These are phyloP conservation scores for Dysidea cf. avara DNA, from an alignment of 37 sponge, comb jelly and placozoan species.

Conservation along the genomic window DNA sequence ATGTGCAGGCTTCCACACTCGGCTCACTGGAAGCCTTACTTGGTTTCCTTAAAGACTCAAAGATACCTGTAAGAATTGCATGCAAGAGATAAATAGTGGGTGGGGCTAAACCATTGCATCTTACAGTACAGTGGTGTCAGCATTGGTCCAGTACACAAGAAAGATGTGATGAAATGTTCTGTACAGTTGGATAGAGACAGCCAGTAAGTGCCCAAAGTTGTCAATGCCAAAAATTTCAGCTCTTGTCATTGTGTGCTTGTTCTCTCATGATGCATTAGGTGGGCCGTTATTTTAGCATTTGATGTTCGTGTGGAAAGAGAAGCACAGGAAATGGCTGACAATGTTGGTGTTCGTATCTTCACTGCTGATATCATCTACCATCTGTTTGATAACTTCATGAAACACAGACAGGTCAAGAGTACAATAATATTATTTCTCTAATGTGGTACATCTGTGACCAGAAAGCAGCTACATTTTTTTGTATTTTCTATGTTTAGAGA, in stretches of 20 bases:
- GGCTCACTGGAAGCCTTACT: slow-evolving; percentile 97
- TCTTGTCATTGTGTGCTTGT: too few relatives aligned
- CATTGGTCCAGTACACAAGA: slow-evolving; percentile 99
- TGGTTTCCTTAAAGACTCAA: slow-evolving; percentile 90
- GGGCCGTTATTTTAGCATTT: slow-evolving; percentile 97
- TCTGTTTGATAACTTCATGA: slow-evolving; percentile 95
- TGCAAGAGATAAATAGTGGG: not conserved
- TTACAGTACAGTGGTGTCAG: slow-evolving; percentile 82
- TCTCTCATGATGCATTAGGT: slow-evolving; percentile 40
- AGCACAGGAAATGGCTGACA: slow-evolving; percentile 94
- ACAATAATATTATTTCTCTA: not conserved
- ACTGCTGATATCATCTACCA: slow-evolving; percentile 99
- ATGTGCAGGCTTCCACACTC: slow-evolving; percentile 97
- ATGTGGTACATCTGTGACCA: not conserved
- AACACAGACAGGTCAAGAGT: slow-evolving; percentile 73
- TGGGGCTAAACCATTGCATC: not conserved
- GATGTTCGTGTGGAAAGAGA: slow-evolving; percentile 96
- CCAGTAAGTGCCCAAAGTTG: slow-evolving; percentile 65
- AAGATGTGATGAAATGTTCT: slow-evolving; percentile 95
- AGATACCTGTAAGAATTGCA: slow-evolving; percentile 84
- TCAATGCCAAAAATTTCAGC: too few relatives aligned
- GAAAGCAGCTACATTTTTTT: not conserved
- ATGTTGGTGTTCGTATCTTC: slow-evolving; percentile 88
- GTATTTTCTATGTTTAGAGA: not conserved
- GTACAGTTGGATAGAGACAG: slow-evolving; percentile 94